These are phyloP conservation scores for Dorcus parallelipipedus DNA, from an alignment of 2,888 invertebrate species.

Conservation along the genomic window DNA sequence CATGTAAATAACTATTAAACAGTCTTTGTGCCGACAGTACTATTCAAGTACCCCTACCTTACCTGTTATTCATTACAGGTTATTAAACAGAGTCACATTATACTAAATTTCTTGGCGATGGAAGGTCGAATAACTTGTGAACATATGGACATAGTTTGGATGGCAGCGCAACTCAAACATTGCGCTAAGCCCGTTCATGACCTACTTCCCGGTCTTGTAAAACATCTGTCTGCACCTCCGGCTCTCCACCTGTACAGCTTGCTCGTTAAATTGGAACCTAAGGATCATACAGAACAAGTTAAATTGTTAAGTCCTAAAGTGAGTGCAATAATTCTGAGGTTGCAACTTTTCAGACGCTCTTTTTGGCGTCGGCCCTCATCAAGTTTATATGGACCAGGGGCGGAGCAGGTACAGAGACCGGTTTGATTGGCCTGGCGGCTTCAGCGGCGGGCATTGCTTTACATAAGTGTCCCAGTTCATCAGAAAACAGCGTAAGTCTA, in stretches of 20 bases:
- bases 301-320: slow-evolving; percentile 8
- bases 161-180: slow-evolving; percentile 91
- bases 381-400: slow-evolving; percentile 89
- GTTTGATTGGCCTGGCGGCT: slow-evolving; percentile 45
- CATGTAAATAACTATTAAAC: too few relatives aligned
- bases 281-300: slow-evolving; percentile 89
- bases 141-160: slow-evolving; percentile 91
- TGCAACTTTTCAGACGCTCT: slow-evolving; percentile 66
- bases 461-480: slow-evolving; percentile 62
- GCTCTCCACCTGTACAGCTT: slow-evolving; percentile 85
- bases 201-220: slow-evolving; percentile 82
- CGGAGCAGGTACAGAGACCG: slow-evolving; percentile 47
- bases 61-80: slow-evolving; percentile 53
- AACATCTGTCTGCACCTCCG: slow-evolving; percentile 83
- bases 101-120: slow-evolving; percentile 88
- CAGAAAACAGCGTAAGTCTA: slow-evolving; percentile 73
- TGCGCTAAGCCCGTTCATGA: slow-evolving; percentile 93
- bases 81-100: slow-evolving; percentile 92
- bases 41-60: too few relatives aligned
- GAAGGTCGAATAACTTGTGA: slow-evolving; percentile 87
- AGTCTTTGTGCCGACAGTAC: too few relatives aligned
- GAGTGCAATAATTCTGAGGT: too few relatives aligned
- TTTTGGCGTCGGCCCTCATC: slow-evolving; percentile 83
- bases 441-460: slow-evolving; percentile 49
- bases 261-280: slow-evolving; percentile 82